Percentiles rank a stretch among this genome's conserved stretches.
phyloP scores from a whole-genome alignment of 2,113 vertebrate species.

The Trinectes maculatus region DNA sequence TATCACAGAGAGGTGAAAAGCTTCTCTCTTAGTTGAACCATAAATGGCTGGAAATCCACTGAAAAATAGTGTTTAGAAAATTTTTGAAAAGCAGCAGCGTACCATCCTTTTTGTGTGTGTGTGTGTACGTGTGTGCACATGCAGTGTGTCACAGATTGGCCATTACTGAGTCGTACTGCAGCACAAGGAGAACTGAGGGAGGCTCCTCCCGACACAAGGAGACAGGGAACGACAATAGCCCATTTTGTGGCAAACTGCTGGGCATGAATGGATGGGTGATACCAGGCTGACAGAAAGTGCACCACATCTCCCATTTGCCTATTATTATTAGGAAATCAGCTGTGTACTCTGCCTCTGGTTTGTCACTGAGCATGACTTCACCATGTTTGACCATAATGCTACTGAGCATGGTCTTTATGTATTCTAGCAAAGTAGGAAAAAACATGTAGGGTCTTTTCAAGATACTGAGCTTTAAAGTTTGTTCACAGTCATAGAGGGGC shows the following conservation, averaged over 20 bases:
- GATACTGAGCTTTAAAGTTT: too few relatives aligned
- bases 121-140: background rate
- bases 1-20: background rate
- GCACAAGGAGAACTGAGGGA: conserved; percentile 38
- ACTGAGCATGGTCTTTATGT: too few relatives aligned
- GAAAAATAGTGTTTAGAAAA: background rate
- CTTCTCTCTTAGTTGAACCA: background rate
- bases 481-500: too few relatives aligned
- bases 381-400: background rate
- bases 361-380: conserved; percentile 18
- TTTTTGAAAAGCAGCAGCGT: background rate
- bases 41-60: background rate
- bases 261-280: conserved; percentile 25
- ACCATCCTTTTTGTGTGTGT: background rate
- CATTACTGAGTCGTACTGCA: conserved; percentile 32
- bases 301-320: conserved; percentile 41
- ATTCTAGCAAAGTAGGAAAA: too few relatives aligned
- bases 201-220: conserved; percentile 51
- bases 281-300: conserved; percentile 45
- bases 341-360: conserved; percentile 1
- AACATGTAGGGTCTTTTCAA: too few relatives aligned
- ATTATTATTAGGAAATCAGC: conserved; percentile 19
- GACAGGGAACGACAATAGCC: conserved; percentile 47
- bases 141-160: conserved; percentile 2
- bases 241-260: conserved; percentile 48